Evolutionary conservation across 2,113 vertebrate genomes (phyloP).

Genomic region (Propithecus coquereli): DNA sequence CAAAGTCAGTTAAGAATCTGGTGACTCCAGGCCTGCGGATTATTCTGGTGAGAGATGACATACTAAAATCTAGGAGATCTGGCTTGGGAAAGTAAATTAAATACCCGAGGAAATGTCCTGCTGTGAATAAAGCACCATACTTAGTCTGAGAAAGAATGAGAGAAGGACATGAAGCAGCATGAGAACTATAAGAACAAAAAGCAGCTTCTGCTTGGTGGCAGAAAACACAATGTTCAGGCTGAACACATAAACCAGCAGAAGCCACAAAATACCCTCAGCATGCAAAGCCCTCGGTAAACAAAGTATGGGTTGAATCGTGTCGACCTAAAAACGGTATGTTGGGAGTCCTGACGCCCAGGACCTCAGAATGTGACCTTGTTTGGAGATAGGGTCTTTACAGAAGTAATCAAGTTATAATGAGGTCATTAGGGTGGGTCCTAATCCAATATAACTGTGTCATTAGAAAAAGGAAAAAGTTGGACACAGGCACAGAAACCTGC

Average conservation of each 20-base stretch:
- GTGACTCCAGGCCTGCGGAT: background rate
- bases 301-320: fast-evolving
- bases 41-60: background rate
- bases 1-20: too few species aligned
- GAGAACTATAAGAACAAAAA: background rate
- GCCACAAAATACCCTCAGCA: fast-evolving
- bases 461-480: background rate
- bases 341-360: background rate
- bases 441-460: background rate
- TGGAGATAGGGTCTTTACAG: background rate
- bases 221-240: background rate
- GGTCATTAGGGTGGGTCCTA: background rate
- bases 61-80: background rate
- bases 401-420: background rate
- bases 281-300: background rate
- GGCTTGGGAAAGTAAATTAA: background rate
- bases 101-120: background rate
- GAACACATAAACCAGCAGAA: background rate
- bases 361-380: too few species aligned
- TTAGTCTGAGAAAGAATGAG: background rate
- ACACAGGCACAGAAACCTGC: background rate
- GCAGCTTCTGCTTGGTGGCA: background rate
- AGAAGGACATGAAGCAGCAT: background rate
- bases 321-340: background rate
- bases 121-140: background rate